Base-by-base conservation (phyloP, 2,797 vertebrate species). In the Brotula barbata region DNA sequence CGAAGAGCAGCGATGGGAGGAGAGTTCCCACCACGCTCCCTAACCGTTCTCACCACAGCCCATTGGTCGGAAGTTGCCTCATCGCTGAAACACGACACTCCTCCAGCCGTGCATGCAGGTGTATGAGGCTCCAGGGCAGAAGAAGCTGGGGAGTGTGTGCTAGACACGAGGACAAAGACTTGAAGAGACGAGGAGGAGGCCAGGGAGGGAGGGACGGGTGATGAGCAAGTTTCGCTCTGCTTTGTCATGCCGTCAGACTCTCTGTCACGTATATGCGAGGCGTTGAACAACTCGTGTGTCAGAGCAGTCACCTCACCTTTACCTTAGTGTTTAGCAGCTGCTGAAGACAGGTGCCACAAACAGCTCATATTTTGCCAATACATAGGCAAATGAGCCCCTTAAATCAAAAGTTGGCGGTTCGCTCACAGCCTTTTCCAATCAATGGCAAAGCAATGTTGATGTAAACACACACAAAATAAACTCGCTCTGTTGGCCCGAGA, bases 21-120 rank as follows among this genome's bases (percentile, higher is more conserved):
- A 93, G 93, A 93, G 76, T 94, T 94, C 93, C 92, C 93, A 94
- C 92, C 93, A 89, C 87, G 79, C 87, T 88, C 75, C 70, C 82
- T 84, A 81, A 86, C 86, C 80, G 86, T 92, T 93, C 90, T 90
- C 91, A 91, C 89, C 85, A 61, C 77, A 78, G 88, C 86, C 82
- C 78, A 92, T 93, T 92, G 91, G 90, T 76, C 46, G 74, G 64
- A 82, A 54, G 68, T 91, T 90, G 86, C 89, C 78, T 91, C 89
- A 91, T 85, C 71, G 75, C 56, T 86, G 87, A 81, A 90, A 91
- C 68, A 6, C 16, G 83, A 90, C 82, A 66, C 88, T 67, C 56
- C 59, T 61, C 41, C 49, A 43, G 83, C 80, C 58, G 73, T 6
- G 68, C 71, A 44, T 87, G 87, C 92, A 93, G 92, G 92, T 92